Evolutionary conservation across 2,113 vertebrate species (phyloP).

Genomic region (Prionailurus bengalensis): DNA sequence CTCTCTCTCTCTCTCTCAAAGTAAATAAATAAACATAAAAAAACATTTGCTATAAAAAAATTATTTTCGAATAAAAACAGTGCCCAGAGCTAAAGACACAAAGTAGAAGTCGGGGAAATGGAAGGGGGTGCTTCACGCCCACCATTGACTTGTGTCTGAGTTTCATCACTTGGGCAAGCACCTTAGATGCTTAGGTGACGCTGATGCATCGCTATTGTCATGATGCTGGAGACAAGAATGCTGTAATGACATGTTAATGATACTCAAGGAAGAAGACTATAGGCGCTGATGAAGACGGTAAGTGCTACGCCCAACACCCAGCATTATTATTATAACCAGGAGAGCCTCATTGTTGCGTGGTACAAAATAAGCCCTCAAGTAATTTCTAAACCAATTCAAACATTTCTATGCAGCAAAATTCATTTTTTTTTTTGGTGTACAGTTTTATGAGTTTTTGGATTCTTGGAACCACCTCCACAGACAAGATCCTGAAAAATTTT

Average conservation of each 20-base stretch:
- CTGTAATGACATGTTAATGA: background rate
- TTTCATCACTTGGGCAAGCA: background rate
- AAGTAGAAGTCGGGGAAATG: background rate
- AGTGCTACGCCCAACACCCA: background rate
- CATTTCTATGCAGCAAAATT: background rate
- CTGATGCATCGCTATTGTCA: background rate
- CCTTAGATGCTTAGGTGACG: background rate
- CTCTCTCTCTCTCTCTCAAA: too few relatives aligned
- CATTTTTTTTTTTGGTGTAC: background rate
- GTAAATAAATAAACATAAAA: too few relatives aligned
- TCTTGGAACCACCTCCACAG: background rate
- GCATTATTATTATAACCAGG: background rate
- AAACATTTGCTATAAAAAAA: too few relatives aligned
- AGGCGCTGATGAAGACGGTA: background rate
- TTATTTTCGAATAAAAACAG: background rate
- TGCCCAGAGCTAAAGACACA: background rate
- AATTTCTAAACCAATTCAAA: background rate
- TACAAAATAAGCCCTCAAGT: background rate
- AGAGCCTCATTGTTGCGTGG: background rate
- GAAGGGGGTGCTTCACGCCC: background rate
- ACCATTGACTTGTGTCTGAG: background rate
- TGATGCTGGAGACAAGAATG: background rate
- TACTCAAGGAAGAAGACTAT: background rate
- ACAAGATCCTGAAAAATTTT: background rate
- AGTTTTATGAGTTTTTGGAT: background rate